Percentiles rank a stretch among this genome's conserved stretches.
These are phyloP conservation scores for Cyclura pinguis DNA, from an alignment of 2,797 vertebrate species.

Conservation along the genomic window DNA sequence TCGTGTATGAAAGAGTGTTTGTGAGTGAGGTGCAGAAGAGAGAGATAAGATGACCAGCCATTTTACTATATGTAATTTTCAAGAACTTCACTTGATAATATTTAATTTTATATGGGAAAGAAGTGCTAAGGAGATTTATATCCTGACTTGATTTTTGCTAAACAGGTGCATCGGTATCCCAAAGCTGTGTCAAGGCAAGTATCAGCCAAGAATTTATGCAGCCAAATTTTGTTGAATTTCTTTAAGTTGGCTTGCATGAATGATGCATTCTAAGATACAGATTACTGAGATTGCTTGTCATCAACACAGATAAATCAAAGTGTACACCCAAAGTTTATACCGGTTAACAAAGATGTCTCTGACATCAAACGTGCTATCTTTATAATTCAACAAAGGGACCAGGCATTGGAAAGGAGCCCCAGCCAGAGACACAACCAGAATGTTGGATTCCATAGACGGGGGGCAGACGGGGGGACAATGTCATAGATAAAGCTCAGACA, in stretches of 20 bases:
- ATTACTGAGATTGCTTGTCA: background rate
- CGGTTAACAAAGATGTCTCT: no score
- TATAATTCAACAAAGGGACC: no score
- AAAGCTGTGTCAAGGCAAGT: background rate
- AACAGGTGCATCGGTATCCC: background rate
- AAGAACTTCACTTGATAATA: background rate
- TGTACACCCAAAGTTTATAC: no score
- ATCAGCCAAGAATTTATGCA: background rate
- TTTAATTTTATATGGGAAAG: background rate
- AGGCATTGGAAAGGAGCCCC: no score
- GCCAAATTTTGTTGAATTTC: background rate
- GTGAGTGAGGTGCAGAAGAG: background rate
- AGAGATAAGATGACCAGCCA: background rate
- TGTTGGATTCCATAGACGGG: background rate
- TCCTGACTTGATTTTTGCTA: background rate
- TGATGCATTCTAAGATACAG: background rate
- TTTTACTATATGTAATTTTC: background rate
- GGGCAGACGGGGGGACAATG: background rate
- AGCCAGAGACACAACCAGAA: no score
- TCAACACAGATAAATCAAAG: no score
- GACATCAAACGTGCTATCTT: no score
- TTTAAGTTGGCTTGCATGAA: background rate
- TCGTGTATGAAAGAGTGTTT: background rate
- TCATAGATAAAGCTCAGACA: background rate
- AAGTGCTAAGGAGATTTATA: background rate